phyloP scores from a whole-genome alignment of 2,888 invertebrate species.

The Yponomeuta malinellus region DNA sequence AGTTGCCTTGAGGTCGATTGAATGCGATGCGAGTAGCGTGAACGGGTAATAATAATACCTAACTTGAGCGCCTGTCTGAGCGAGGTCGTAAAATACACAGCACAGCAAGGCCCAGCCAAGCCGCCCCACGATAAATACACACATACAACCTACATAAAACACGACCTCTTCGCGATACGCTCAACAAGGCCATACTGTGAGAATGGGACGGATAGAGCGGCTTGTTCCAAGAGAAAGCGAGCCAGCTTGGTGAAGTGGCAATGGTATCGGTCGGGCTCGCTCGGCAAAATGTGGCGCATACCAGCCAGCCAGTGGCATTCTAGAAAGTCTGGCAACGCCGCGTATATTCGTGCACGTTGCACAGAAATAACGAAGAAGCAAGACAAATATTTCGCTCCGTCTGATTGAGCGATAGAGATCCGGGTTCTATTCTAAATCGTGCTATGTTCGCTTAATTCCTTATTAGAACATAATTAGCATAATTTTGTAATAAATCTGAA shows the following conservation, averaged over 20 bases:
- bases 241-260: background rate
- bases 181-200: background rate
- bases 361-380: background rate
- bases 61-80: constrained; percentile 15
- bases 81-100: constrained; percentile 43
- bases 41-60: constrained; percentile 22
- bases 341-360: background rate
- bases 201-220: background rate
- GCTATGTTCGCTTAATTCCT: background rate
- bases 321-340: background rate
- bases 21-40: background rate
- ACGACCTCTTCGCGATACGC: background rate
- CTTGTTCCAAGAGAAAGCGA: background rate
- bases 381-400: background rate
- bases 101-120: constrained; percentile 37
- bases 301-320: background rate
- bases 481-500: background rate
- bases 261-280: background rate
- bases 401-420: background rate
- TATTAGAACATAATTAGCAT: background rate
- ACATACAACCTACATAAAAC: constrained; percentile 6
- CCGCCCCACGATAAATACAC: constrained; percentile 16
- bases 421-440: background rate
- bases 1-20: background rate
- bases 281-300: background rate